Base-by-base conservation (phyloP, 1,140 invertebrate species). In the Pseudomyrmex sp. region DNA sequence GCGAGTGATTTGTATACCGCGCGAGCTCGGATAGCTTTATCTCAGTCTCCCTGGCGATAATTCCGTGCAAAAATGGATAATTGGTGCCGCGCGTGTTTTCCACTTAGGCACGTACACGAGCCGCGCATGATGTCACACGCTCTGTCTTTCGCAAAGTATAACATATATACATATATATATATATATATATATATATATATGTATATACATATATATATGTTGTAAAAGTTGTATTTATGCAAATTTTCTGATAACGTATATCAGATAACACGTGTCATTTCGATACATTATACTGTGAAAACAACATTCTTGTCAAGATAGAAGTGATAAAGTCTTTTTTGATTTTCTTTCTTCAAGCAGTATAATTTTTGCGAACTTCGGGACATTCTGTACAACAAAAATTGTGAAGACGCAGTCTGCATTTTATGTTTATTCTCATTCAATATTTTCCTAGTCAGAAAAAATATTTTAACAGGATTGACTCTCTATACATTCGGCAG, bases 51-150 rank as follows among this genome's bases (percentile, higher is more conserved):
- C 35, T 4, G 61, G 74, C 84, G 91, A 93, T 93, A 92, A 93
- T 92, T 93, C 87, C 93, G 93, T 93, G 93, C 92, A 93, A 93
- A 93, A 93, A 93, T 93, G 93, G 92, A 92, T 92, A 92, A 93
- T 93, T 92, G 89, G 83, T 84, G 70, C 88, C 82, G 73, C 65
- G 75, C 74, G 85, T 92, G 92, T 93, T 93, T 93, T 91, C 85
- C 90, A 91, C 90, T 93, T 89, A 85, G 86, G 87, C 92, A 92
- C 92, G 92, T 93, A 92, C 91, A 85, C 80, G 58, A 35, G 50
- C 66, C 79, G 86, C 86, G 87, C 84, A 90, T 93, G 91, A 93
- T 92, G 91, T 91, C 91, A 91, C 85, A 73, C 76, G 56, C 59
- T 83, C 35, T 56, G 72, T 86, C 76, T 82, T 90, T 75, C 82